Base-by-base conservation (phyloP, 2,113 vertebrate genomes). In the Gymnocephalus cernua region DNA sequence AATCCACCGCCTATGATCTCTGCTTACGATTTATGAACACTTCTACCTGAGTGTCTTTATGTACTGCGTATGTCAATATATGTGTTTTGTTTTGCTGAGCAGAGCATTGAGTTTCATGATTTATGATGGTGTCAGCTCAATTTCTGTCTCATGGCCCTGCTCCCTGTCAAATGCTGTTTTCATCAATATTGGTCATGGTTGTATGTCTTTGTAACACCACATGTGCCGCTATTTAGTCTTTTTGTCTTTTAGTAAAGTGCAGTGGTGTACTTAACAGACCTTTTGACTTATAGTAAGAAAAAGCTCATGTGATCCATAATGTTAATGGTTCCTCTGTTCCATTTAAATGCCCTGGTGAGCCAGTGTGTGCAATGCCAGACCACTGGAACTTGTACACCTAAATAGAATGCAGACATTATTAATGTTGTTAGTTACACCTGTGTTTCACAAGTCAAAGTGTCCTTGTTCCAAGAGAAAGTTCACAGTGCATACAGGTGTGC, bases 71-170 rank as follows among this genome's bases (percentile, higher is more conserved):
- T 67, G 69, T 77, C 66, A 71, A 13, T 62, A 67, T 45, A 25
- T 66, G 61, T 82, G 41, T 82, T 79, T 66, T 70, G 70, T 61
- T 77, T 74, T 75, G 73, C 75, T 86, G 79, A 79, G 59, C 63
- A 74, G 68, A 50, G 50, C 54, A 51, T 56, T 16, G 48, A 21
- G 77, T 73, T 48, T 75, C 53, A 50, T 74, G 68, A 87, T 83
- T 85, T 71, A 85, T 69, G 54, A 25, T 11, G 10, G 44, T 53
- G 50, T 84, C 59, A 75, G 48, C 23, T 23, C 27, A 23, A 3
- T 75, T 48, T 64, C 29, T 72, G 64, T 66, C 29, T 54, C 25
- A 6, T 56, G 61, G 45, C 35, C 35, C 4, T 50, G 64, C 32
- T 84, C 15, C 29, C 29, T 65, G 47, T 74, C 71, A n/a, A 2